These are phyloP conservation scores for Rhabdomys dilectus DNA, from an alignment of 2,113 vertebrate genomes.

Conservation along the genomic window DNA sequence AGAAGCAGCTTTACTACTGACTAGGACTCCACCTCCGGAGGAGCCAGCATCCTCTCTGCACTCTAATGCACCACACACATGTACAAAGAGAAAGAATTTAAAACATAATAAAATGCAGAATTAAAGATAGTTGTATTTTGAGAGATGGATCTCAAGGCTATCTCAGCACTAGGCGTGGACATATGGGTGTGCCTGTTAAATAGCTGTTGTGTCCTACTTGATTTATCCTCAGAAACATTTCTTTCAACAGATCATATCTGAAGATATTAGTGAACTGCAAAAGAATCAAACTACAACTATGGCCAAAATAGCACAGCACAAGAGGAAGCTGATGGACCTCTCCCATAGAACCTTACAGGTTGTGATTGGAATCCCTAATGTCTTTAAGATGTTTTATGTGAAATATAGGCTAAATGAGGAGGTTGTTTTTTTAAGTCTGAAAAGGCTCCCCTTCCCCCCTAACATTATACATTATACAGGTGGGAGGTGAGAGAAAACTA, in stretches of 20 bases:
- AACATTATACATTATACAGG: not conserved
- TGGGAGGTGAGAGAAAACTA: not conserved
- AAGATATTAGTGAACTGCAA: slow-evolving; percentile 97
- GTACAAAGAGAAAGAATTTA: not conserved
- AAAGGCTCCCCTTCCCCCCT: not conserved
- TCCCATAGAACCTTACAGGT: slow-evolving; percentile 98
- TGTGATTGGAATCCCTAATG: not conserved
- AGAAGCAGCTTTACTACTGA: not conserved
- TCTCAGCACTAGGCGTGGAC: slow-evolving; percentile 9
- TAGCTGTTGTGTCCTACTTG: not conserved
- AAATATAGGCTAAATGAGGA: not conserved
- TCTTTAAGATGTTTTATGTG: slow-evolving; percentile 11
- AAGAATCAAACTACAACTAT: slow-evolving; percentile 98
- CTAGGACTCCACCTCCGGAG: not conserved
- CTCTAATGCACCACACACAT: not conserved
- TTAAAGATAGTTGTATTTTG: slow-evolving; percentile 21
- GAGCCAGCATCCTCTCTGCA: not conserved
- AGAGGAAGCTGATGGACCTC: slow-evolving; percentile 98
- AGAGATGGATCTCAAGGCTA: not conserved
- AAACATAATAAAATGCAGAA: not conserved
- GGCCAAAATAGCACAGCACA: slow-evolving; percentile 98
- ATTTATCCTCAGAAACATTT: slow-evolving; percentile 29
- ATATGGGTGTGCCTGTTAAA: not conserved
- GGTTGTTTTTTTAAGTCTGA: not conserved
- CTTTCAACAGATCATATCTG: slow-evolving; percentile 94